These are phyloP conservation scores for Moxostoma hubbsi DNA, from an alignment of 2,797 vertebrate genomes.

Conservation along the genomic window DNA sequence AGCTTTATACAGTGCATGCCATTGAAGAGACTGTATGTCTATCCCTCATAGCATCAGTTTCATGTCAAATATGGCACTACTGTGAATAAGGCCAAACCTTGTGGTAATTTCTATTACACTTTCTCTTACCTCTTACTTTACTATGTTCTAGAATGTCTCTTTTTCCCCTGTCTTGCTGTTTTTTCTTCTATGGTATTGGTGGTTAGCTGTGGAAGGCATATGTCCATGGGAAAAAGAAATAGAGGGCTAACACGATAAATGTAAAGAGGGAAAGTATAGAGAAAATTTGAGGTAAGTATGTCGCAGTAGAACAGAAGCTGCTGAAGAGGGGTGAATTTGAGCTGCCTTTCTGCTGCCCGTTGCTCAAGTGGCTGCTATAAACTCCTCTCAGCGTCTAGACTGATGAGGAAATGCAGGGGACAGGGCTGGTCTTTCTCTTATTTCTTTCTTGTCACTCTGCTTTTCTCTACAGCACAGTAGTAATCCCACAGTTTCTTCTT, in stretches of 20 bases:
- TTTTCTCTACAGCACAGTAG: conserved; percentile 39
- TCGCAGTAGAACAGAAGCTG: conserved; percentile 11
- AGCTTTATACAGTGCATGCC: no score
- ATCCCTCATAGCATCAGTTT: no score
- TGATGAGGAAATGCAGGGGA: conserved; percentile 34
- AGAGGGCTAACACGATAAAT: background rate
- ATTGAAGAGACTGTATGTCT: no score
- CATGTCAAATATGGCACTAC: no score
- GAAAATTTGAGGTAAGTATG: background rate
- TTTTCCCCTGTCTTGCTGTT: no score
- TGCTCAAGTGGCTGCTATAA: conserved; percentile 21
- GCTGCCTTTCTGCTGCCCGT: background rate
- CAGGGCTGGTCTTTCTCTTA: conserved; percentile 12
- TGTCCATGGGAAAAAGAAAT: background rate
- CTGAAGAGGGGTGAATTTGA: conserved; percentile 42
- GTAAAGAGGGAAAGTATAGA: background rate
- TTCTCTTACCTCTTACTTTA: no score
- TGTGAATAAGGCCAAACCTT: no score
- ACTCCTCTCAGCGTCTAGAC: conserved; percentile 15
- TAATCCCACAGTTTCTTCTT: conserved; percentile 26
- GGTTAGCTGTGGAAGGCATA: background rate
- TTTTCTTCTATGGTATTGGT: background rate
- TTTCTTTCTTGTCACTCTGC: background rate
- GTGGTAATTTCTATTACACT: no score
- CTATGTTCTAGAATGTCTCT: no score